Conservation (phyloP, 1,140 invertebrate species). For the Drosophila saltans region DNA sequence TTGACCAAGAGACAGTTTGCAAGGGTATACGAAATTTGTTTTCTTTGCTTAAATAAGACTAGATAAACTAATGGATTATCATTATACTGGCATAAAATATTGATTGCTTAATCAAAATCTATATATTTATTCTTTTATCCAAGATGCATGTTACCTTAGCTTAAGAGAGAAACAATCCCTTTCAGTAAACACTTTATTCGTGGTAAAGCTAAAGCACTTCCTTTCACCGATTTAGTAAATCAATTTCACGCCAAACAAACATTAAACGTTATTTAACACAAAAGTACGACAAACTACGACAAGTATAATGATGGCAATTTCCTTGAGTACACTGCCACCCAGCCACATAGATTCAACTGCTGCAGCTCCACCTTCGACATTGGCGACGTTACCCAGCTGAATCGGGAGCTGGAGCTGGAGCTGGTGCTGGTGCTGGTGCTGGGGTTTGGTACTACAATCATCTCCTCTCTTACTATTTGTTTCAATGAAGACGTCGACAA, state of each 20-base stretch:
- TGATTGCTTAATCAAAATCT: neutral
- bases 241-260: slow-evolving; percentile 78
- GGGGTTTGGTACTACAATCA: neutral
- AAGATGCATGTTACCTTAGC: neutral
- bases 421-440: neutral
- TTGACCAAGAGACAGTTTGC: too few species aligned
- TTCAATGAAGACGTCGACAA: slow-evolving; percentile 42
- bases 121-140: neutral
- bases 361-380: slow-evolving; percentile 17
- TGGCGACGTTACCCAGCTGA: neutral
- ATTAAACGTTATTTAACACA: slow-evolving; percentile 78
- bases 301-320: slow-evolving; percentile 81
- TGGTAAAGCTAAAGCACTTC: slow-evolving; percentile 10
- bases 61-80: too few species aligned
- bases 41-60: too few species aligned
- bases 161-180: neutral
- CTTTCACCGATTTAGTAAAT: slow-evolving; percentile 53
- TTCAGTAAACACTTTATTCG: slow-evolving; percentile 9
- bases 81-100: too few species aligned
- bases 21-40: too few species aligned
- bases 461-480: neutral
- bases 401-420: neutral
- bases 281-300: slow-evolving; percentile 60
- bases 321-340: slow-evolving; percentile 66
- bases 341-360: slow-evolving; percentile 34